Evolutionary conservation across 2,113 vertebrate species (phyloP).

Genomic region (Megaceryle torquata): DNA sequence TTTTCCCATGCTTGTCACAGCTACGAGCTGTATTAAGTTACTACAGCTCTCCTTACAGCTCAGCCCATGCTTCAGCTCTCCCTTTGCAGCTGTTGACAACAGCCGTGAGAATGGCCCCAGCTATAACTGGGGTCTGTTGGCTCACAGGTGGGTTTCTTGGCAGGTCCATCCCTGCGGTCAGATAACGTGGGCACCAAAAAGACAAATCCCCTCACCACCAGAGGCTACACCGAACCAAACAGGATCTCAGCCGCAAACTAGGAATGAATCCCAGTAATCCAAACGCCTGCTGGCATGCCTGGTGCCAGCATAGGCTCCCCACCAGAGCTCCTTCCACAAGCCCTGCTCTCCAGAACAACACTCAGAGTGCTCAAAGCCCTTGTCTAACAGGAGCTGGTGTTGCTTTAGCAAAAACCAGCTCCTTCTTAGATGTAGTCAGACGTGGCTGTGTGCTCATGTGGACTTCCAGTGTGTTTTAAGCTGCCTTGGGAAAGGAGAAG

Average conservation of each 20-base stretch:
- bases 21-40: constrained; percentile 17
- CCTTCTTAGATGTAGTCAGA: not conserved
- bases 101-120: not conserved
- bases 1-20: not conserved
- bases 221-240: not conserved
- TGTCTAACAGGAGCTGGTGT: not conserved
- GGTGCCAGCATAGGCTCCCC: not conserved
- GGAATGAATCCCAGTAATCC: not conserved
- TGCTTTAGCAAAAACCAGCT: no score
- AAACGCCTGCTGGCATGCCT: not conserved
- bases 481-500: not conserved
- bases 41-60: not conserved
- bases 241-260: not conserved
- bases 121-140: accelerated
- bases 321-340: not conserved
- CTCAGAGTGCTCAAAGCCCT: not conserved
- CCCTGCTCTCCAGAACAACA: not conserved
- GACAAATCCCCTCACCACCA: not conserved
- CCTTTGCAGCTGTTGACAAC: constrained; percentile 21
- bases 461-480: not conserved
- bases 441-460: not conserved
- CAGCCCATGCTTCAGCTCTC: not conserved
- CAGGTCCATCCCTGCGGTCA: not conserved
- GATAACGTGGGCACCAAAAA: not conserved
- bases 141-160: not conserved